Evolutionary conservation across 2,797 vertebrate genomes (phyloP).

Genomic region (Iguana delicatissima): DNA sequence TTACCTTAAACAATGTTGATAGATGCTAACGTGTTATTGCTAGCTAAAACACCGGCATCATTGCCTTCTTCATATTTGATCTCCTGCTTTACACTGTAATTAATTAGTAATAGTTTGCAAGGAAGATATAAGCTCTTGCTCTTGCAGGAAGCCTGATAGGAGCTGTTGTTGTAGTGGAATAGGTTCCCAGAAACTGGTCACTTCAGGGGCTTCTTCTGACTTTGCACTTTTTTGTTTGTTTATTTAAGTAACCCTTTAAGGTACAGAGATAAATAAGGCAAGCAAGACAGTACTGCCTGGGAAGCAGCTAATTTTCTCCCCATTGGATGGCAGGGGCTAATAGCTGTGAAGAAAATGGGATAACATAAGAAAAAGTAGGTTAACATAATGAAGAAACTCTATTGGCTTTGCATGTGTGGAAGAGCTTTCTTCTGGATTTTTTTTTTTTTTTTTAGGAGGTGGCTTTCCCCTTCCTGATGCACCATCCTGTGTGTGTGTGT

Average conservation of each 20-base stretch:
- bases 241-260: neutral
- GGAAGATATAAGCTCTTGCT: slow-evolving; percentile 24
- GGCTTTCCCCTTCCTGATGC: neutral
- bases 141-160: neutral
- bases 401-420: no score
- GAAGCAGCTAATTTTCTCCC: neutral
- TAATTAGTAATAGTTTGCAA: slow-evolving; percentile 64
- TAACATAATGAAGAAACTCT: no score
- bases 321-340: neutral
- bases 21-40: slow-evolving; percentile 65
- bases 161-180: neutral
- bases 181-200: neutral
- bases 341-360: neutral
- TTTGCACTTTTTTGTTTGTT: neutral
- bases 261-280: neutral
- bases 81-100: slow-evolving; percentile 67
- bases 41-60: slow-evolving; percentile 19
- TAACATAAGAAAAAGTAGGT: neutral
- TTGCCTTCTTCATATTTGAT: slow-evolving; percentile 57
- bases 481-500: no score
- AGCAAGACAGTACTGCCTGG: neutral
- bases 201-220: neutral
- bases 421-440: no score
- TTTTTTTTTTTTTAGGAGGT: no score
- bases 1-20: slow-evolving; percentile 57